A percentile compares a stretch with the other conserved stretches of the same genome.
Conservation (phyloP, 2,888 invertebrate genomes). For the Drosophila seclusa region DNA sequence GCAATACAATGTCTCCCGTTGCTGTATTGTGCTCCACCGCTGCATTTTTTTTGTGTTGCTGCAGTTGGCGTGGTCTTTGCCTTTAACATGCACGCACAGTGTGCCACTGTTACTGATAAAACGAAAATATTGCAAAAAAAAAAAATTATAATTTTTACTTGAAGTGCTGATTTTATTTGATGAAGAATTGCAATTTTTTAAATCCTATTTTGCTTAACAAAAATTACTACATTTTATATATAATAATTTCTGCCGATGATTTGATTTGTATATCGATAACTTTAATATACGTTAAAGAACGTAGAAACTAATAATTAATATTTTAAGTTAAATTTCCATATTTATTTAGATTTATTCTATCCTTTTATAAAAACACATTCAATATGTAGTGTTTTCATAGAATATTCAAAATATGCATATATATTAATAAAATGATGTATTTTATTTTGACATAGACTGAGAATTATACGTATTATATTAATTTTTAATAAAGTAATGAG, state of each 20-base stretch:
- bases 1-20: constrained; percentile 21
- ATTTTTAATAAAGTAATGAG: neutral
- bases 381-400: neutral
- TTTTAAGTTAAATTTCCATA: neutral
- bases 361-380: neutral
- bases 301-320: neutral
- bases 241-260: neutral
- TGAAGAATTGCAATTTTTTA: neutral
- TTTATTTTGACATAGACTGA: neutral
- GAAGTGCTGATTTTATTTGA: neutral
- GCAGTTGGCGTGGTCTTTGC: constrained; percentile 24
- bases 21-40: constrained; percentile 20
- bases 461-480: neutral
- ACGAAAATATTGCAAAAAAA: neutral
- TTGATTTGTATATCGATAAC: neutral
- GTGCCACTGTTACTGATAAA: neutral
- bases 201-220: neutral
- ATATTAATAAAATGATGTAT: too few species aligned
- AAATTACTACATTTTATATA: neutral
- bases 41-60: constrained; percentile 1
- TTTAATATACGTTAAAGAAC: neutral
- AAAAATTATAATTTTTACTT: neutral
- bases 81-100: constrained; percentile 34
- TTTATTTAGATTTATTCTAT: neutral
- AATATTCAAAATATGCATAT: neutral